These are phyloP conservation scores for Chromobotia macracanthus DNA, from an alignment of 2,797 vertebrate species.

Conservation along the genomic window DNA sequence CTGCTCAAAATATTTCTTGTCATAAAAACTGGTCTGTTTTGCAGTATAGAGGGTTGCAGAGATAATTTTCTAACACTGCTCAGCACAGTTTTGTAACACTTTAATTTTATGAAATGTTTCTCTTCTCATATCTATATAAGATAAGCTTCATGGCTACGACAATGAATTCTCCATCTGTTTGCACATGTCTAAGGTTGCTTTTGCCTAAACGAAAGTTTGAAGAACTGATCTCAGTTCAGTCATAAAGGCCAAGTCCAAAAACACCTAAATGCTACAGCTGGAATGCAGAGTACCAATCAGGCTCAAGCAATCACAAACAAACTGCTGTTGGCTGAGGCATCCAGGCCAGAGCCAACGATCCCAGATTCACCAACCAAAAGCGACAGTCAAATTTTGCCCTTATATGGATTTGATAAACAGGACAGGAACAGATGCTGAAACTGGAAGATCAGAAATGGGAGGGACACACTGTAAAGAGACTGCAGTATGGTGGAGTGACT, in stretches of 20 bases:
- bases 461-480: conserved; percentile 15
- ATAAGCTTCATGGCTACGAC: neutral
- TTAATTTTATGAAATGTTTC: neutral
- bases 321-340: conserved; percentile 14
- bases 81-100: neutral
- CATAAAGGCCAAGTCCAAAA: conserved; percentile 1
- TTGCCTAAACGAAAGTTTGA: neutral
- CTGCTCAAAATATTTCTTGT: neutral
- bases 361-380: conserved; percentile 31
- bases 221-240: neutral
- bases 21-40: neutral
- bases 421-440: conserved; percentile 55
- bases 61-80: neutral
- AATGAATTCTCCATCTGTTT: neutral
- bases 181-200: neutral
- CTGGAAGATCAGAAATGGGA: conserved; percentile 55
- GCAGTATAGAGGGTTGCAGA: neutral
- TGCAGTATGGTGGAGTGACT: conserved; percentile 17
- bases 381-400: conserved; percentile 62
- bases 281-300: conserved; percentile 32
- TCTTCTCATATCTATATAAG: neutral
- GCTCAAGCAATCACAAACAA: conserved; percentile 48
- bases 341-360: conserved; percentile 51
- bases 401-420: conserved; percentile 75
- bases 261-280: conserved; percentile 15